Percentiles rank a stretch among this genome's conserved stretches.
These are phyloP conservation scores for Smittia aterrima DNA, from an alignment of 2,888 invertebrate species.

Conservation along the genomic window DNA sequence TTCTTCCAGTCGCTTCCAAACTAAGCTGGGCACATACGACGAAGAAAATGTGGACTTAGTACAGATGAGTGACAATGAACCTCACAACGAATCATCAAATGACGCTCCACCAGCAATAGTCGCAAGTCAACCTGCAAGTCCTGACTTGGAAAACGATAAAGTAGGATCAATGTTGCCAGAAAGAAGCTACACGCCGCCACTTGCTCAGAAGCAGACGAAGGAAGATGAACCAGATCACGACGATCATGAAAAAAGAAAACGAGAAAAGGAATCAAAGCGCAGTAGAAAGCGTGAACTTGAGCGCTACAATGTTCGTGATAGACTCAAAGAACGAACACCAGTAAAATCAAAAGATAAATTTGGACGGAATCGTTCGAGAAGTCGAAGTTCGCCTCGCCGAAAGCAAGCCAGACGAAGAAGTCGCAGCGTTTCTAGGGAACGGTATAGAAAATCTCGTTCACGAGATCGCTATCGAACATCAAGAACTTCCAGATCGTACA, in stretches of 20 bases:
- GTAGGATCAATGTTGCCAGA: neutral
- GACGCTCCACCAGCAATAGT: constrained; percentile 3
- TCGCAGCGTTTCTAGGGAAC: neutral
- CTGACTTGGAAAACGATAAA: constrained; percentile 26
- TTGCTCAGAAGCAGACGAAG: neutral
- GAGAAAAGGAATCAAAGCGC: neutral
- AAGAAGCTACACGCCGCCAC: constrained; percentile 35
- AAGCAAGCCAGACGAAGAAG: neutral
- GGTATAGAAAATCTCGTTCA: neutral
- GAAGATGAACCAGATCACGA: neutral
- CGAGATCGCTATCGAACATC: neutral
- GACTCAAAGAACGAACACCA: constrained; percentile 26
- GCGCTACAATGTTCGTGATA: constrained; percentile 27
- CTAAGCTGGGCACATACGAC: constrained; percentile 36
- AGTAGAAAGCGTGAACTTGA: constrained; percentile 14
- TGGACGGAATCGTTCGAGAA: constrained; percentile 18
- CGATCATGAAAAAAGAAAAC: neutral
- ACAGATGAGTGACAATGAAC: constrained; percentile 53
- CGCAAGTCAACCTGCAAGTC: constrained; percentile 29
- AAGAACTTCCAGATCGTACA: constrained; percentile 10
- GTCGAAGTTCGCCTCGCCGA: neutral
- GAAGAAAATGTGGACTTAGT: constrained; percentile 54
- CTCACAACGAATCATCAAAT: constrained; percentile 47
- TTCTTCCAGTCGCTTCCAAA: neutral
- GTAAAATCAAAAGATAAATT: constrained; percentile 3